Percentiles rank a stretch among this genome's conserved stretches.
Conservation (phyloP, 2,888 invertebrate genomes). For the Cantharis nigra region DNA sequence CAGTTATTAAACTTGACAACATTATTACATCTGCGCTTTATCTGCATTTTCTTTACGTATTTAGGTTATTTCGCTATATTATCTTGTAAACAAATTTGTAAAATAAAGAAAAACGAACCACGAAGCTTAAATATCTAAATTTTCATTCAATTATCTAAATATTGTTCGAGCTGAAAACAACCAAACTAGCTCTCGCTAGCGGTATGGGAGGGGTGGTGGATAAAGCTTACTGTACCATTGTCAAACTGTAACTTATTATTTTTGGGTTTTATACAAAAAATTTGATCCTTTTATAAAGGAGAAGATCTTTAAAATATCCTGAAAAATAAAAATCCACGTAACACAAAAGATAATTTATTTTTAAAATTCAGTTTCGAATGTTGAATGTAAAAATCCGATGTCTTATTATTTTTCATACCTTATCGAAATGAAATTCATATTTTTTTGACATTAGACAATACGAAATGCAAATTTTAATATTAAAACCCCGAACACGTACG, state of each 20-base stretch:
- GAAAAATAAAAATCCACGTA: neutral
- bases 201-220: neutral
- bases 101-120: neutral
- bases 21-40: neutral
- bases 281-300: neutral
- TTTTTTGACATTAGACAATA: constrained; percentile 29
- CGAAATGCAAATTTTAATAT: constrained; percentile 24
- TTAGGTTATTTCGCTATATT: neutral
- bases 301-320: neutral
- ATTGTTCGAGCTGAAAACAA: neutral
- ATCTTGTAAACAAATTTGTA: neutral
- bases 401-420: neutral
- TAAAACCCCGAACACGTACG: constrained; percentile 37
- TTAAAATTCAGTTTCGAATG: neutral
- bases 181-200: neutral
- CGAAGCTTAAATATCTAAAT: neutral
- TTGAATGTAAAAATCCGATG: neutral
- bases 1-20: constrained; percentile 3
- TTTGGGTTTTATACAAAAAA: neutral
- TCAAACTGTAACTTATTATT: neutral
- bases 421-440: constrained; percentile 28
- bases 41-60: neutral
- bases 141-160: neutral
- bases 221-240: neutral
- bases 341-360: neutral